A percentile compares a stretch with the other conserved stretches of the same genome.
Evolutionary conservation across 2,888 invertebrate genomes (phyloP).

Genomic region (Spilarctia lutea): DNA sequence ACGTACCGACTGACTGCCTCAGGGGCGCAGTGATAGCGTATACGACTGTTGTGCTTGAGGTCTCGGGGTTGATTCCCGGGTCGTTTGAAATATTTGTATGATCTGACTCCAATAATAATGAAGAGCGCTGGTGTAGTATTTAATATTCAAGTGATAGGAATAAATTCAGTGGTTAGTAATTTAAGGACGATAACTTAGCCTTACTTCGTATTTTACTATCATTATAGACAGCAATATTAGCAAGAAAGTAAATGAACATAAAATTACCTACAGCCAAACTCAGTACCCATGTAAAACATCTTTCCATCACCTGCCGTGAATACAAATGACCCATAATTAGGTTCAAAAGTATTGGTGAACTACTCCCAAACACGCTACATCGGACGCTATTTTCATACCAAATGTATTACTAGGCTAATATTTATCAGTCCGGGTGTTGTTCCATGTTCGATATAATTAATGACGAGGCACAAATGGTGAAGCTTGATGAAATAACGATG

Average conservation of each 20-base stretch:
- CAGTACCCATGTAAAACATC: background rate
- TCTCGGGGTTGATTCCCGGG: too few relatives aligned
- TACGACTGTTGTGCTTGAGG: too few relatives aligned
- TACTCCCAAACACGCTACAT: constrained; percentile 10
- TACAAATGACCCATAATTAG: constrained; percentile 1
- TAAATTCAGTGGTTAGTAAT: too few relatives aligned
- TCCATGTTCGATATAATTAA: background rate
- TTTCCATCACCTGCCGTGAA: background rate
- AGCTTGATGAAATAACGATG: constrained; percentile 5
- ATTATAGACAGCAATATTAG: too few relatives aligned
- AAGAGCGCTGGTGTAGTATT: too few relatives aligned
- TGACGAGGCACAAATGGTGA: constrained; percentile 3
- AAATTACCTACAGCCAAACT: background rate
- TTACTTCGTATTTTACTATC: too few relatives aligned
- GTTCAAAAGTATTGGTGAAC: constrained; percentile 1
- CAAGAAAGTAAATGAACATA: background rate
- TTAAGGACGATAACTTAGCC: too few relatives aligned
- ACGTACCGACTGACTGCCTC: too few relatives aligned
- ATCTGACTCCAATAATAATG: too few relatives aligned
- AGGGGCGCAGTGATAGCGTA: too few relatives aligned
- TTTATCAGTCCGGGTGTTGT: constrained; percentile 3
- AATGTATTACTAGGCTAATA: constrained; percentile 11
- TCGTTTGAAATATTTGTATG: too few relatives aligned
- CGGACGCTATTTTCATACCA: constrained; percentile 3
- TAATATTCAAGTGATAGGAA: too few relatives aligned